Percentiles rank a stretch among this genome's conserved stretches.
phyloP scores from a whole-genome alignment of 2,113 vertebrate genomes.

The Melanerpes aurifrons region DNA sequence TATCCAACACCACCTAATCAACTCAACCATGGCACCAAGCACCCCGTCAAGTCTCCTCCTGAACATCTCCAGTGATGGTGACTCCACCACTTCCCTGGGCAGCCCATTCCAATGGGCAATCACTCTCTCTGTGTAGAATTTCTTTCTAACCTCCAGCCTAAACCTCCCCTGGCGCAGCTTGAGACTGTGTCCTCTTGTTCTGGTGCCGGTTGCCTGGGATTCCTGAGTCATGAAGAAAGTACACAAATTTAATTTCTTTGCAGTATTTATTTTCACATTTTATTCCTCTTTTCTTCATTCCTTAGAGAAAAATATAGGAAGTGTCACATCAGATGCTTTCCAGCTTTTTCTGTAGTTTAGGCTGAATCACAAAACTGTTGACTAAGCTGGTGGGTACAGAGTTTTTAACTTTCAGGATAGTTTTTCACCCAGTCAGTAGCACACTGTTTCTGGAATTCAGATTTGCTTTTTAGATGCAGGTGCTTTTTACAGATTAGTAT shows the following conservation, averaged over 20 bases:
- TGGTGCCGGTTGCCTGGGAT: neutral
- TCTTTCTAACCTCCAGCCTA: too few relatives aligned
- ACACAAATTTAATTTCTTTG: neutral
- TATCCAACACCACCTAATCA: too few relatives aligned
- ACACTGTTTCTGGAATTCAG: neutral
- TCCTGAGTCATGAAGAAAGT: neutral
- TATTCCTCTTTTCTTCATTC: neutral
- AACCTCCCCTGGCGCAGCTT: too few relatives aligned
- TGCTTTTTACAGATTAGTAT: neutral
- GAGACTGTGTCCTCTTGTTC: too few relatives aligned
- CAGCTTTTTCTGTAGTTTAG: constrained; percentile 7
- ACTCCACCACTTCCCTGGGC: too few relatives aligned
- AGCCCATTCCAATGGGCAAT: too few relatives aligned
- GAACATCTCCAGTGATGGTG: too few relatives aligned
- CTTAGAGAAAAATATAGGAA: constrained; percentile 5
- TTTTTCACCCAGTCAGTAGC: neutral
- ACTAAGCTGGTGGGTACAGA: constrained; percentile 1
- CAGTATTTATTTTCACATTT: neutral
- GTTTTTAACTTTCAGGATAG: neutral
- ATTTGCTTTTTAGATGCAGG: neutral
- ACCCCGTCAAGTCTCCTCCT: too few relatives aligned
- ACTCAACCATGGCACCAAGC: too few relatives aligned
- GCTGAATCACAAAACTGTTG: constrained; percentile 27
- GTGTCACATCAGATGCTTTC: constrained; percentile 6
- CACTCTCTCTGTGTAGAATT: too few relatives aligned